Evolutionary conservation across 2,113 vertebrate species (phyloP).

Genomic region (Trinectes maculatus): DNA sequence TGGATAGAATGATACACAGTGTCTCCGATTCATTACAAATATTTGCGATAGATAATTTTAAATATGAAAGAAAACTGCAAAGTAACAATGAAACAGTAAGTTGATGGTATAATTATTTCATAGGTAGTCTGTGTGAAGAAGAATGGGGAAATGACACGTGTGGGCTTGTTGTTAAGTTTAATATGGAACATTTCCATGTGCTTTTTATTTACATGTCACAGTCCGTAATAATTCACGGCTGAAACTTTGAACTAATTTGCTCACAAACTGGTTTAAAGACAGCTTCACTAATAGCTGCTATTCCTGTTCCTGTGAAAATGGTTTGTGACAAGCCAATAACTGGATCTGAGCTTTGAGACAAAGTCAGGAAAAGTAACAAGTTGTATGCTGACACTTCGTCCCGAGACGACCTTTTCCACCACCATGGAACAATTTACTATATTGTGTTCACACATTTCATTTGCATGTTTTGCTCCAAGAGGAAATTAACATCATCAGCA

Average conservation of each 20-base stretch:
- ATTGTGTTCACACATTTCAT: slow-evolving; percentile 73
- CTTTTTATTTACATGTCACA: slow-evolving; percentile 17
- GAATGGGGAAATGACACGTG: background rate
- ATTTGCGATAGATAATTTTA: background rate
- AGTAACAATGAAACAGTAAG: background rate
- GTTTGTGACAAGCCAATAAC: slow-evolving; percentile 55
- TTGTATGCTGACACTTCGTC: slow-evolving; percentile 61
- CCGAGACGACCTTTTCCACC: slow-evolving; percentile 63
- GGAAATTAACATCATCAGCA: slow-evolving; percentile 79
- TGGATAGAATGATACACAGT: background rate
- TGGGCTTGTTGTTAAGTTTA: background rate
- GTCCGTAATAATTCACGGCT: background rate
- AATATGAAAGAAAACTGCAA: background rate
- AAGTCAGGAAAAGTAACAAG: slow-evolving; percentile 70
- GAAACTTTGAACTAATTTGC: slow-evolving; percentile 19
- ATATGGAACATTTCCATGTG: background rate
- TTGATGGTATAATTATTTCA: background rate
- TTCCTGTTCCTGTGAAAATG: slow-evolving; percentile 36
- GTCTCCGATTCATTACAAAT: background rate
- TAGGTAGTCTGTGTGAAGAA: background rate
- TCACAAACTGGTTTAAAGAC: slow-evolving; percentile 23
- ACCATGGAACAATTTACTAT: slow-evolving; percentile 68
- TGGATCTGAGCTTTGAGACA: slow-evolving; percentile 21
- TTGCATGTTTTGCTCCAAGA: slow-evolving; percentile 80
- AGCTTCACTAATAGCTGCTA: slow-evolving; percentile 27